These are phyloP conservation scores for Eulemur rubriventer DNA, from an alignment of 2,797 vertebrate species.

Conservation along the genomic window DNA sequence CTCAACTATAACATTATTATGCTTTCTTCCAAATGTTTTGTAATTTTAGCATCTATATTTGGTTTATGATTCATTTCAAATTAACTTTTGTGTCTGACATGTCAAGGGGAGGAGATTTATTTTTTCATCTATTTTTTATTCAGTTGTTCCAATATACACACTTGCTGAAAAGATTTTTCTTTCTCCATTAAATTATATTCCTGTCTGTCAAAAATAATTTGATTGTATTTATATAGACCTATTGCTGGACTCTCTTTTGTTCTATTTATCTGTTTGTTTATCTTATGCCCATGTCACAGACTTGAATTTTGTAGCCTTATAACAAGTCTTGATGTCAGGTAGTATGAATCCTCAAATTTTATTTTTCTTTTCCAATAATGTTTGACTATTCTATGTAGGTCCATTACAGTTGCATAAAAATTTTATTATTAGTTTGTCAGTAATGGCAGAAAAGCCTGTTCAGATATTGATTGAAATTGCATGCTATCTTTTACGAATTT, in stretches of 20 bases:
- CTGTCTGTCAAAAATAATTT: constrained; percentile 11
- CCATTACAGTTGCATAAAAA: neutral
- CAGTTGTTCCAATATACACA: neutral
- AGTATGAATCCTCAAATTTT: neutral
- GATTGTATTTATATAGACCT: neutral
- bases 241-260: constrained; percentile 7
- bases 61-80: neutral
- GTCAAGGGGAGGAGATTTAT: neutral
- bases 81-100: neutral
- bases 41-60: constrained; percentile 15
- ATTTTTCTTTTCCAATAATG: neutral
- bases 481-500: neutral
- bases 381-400: neutral
- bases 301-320: neutral
- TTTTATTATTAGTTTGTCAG: constrained; percentile 8
- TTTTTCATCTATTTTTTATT: neutral
- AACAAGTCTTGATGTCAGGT: neutral
- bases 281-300: neutral
- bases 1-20: neutral
- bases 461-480: neutral
- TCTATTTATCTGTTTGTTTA: neutral
- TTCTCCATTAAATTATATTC: neutral
- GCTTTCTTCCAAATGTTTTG: constrained; percentile 18
- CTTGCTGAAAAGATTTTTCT: constrained; percentile 24
- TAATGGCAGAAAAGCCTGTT: neutral